These are phyloP conservation scores for Volucella inanis DNA, from an alignment of 2,888 invertebrate species.

Conservation along the genomic window DNA sequence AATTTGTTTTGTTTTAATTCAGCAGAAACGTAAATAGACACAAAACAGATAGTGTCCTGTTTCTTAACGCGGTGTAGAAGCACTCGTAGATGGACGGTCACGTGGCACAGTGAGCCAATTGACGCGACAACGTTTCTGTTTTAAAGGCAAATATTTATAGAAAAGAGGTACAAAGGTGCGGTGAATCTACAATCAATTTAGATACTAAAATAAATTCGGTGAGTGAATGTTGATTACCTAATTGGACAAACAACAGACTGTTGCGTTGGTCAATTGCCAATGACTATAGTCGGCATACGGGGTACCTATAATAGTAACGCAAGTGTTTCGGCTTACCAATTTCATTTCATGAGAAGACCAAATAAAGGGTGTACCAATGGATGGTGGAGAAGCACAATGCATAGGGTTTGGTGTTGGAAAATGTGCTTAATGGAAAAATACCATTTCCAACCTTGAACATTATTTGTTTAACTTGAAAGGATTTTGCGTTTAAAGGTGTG, in stretches of 20 bases:
- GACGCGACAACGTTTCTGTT: slow-evolving; percentile 13
- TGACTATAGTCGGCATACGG: not conserved
- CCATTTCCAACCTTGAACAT: too few relatives aligned
- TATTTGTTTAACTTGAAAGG: not conserved
- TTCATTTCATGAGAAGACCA: slow-evolving; percentile 3
- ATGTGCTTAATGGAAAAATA: slow-evolving; percentile 17
- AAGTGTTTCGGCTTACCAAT: too few relatives aligned
- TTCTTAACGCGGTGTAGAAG: not conserved
- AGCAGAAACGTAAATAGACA: not conserved
- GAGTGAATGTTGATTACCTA: slow-evolving; percentile 62
- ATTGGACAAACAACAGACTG: slow-evolving; percentile 23
- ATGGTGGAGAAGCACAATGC: not conserved
- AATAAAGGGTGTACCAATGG: slow-evolving; percentile 9
- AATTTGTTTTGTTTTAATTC: slow-evolving; percentile 9
- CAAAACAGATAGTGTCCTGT: slow-evolving; percentile 1
- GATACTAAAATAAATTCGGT: slow-evolving; percentile 12
- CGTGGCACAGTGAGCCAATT: not conserved
- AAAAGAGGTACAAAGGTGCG: not conserved
- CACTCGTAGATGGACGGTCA: not conserved
- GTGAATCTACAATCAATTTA: not conserved
- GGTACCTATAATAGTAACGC: not conserved
- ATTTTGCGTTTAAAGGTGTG: too few relatives aligned
- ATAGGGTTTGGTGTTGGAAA: not conserved
- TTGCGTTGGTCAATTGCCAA: not conserved
- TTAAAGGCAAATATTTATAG: slow-evolving; percentile 3